phyloP scores from a whole-genome alignment of 2,113 vertebrate genomes.

The Tetrax tetrax region DNA sequence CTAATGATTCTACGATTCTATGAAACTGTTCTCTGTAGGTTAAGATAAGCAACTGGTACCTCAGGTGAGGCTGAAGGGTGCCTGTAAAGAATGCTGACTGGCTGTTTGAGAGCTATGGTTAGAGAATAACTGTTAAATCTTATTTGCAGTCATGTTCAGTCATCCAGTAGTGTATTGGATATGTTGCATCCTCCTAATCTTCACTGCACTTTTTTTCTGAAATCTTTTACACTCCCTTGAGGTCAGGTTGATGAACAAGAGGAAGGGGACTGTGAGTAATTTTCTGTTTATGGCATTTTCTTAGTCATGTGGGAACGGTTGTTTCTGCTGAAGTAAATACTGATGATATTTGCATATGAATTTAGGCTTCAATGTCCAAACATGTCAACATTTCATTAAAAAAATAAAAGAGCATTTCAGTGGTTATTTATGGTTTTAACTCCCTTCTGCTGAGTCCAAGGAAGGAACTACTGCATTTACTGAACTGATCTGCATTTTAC shows the following conservation, averaged over 20 bases:
- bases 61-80: background rate
- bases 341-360: background rate
- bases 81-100: background rate
- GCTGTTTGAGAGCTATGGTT: background rate
- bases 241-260: background rate
- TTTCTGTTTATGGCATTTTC: background rate
- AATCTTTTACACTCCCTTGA: background rate
- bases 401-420: background rate
- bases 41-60: background rate
- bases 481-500: background rate
- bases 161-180: background rate
- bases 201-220: background rate
- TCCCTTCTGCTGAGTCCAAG: background rate
- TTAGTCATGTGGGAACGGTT: background rate
- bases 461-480: background rate
- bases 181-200: background rate
- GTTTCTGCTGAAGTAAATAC: background rate
- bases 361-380: background rate
- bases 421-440: background rate
- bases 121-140: background rate
- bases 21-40: background rate
- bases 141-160: background rate
- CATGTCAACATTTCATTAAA: background rate
- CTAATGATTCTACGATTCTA: background rate
- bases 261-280: background rate